These are phyloP conservation scores for Mythimna lalbum DNA, from an alignment of 2,888 invertebrate species.

Conservation along the genomic window DNA sequence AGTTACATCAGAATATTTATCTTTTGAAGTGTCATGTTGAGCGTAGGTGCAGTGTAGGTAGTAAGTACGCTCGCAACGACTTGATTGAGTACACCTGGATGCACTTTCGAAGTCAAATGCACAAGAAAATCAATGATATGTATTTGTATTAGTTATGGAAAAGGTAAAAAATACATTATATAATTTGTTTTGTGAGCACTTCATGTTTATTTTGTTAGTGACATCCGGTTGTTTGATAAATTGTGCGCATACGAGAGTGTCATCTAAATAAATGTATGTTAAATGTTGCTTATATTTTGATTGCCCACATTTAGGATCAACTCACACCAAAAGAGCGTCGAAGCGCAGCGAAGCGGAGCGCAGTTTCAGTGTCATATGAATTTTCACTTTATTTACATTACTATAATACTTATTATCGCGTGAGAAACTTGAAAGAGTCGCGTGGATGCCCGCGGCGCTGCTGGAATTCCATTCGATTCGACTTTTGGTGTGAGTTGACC, in stretches of 20 bases:
- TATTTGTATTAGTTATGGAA: slow-evolving; percentile 75
- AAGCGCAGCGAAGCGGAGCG: no score
- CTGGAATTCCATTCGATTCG: no score
- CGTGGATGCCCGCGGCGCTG: no score
- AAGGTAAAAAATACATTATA: slow-evolving; percentile 64
- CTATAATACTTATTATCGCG: no score
- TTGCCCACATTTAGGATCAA: background rate
- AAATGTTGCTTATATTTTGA: slow-evolving; percentile 23
- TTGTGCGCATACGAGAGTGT: slow-evolving; percentile 50
- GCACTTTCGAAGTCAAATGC: slow-evolving; percentile 82
- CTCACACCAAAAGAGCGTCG: no score
- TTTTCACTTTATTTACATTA: no score
- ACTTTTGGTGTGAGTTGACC: no score
- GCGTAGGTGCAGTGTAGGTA: slow-evolving; percentile 44
- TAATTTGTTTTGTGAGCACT: slow-evolving; percentile 47
- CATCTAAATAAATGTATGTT: slow-evolving; percentile 54
- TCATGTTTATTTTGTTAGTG: slow-evolving; percentile 68
- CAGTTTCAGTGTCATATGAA: no score
- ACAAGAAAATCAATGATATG: slow-evolving; percentile 66
- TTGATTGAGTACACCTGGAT: slow-evolving; percentile 76
- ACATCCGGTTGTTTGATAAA: slow-evolving; percentile 66
- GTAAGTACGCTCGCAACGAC: slow-evolving; percentile 25
- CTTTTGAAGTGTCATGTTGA: slow-evolving; percentile 29
- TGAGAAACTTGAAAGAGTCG: no score
- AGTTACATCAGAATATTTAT: slow-evolving; percentile 61